Percentiles rank a stretch among this genome's conserved stretches.
Evolutionary conservation across 2,797 vertebrate species (phyloP).

Genomic region (Halcyon smyrnensis): DNA sequence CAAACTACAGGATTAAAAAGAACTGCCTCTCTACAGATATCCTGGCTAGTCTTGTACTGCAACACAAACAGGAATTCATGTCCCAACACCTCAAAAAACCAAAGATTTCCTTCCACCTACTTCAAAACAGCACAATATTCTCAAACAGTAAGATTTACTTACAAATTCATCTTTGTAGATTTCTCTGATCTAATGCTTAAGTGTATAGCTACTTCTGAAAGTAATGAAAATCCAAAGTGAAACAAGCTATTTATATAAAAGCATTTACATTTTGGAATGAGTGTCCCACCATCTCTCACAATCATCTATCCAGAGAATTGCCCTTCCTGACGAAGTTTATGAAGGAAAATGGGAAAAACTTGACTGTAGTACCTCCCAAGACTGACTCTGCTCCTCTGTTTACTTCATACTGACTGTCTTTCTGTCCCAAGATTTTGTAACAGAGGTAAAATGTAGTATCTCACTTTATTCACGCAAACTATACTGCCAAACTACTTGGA

Average conservation of each 20-base stretch:
- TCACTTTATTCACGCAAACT: not conserved
- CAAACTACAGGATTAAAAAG: not conserved
- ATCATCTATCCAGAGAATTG: not conserved
- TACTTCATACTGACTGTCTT: not conserved
- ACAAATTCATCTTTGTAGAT: not conserved
- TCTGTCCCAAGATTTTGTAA: not conserved
- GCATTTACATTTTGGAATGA: not conserved
- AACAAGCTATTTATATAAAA: not conserved
- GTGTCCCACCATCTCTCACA: not conserved
- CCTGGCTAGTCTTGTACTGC: not conserved
- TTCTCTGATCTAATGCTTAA: not conserved
- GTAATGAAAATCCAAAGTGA: not conserved
- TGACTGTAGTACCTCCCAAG: not conserved
- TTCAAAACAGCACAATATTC: not conserved
- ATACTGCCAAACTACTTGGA: not conserved
- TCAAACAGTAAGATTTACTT: not conserved
- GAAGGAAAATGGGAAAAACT: not conserved
- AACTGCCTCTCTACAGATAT: not conserved
- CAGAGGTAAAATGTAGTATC: not conserved
- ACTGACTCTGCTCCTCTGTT: not conserved
- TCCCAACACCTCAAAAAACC: not conserved
- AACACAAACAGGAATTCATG: not conserved
- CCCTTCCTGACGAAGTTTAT: not conserved
- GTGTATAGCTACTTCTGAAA: not conserved
- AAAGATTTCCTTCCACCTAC: not conserved